Evolutionary conservation across 2,113 vertebrate species (phyloP).

Genomic region (Hemicordylus capensis): DNA sequence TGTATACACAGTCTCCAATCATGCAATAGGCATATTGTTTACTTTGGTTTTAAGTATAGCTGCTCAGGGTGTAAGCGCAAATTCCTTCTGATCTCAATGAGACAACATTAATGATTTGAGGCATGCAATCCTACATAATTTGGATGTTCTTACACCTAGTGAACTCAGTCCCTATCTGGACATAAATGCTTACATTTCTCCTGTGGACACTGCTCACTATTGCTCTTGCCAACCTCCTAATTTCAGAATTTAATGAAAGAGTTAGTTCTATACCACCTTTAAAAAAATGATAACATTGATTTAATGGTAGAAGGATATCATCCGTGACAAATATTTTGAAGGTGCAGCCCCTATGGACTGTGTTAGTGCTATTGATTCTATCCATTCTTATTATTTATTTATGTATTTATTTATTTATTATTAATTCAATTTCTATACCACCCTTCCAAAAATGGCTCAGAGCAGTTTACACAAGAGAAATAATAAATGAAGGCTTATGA

Average conservation of each 20-base stretch:
- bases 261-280: neutral
- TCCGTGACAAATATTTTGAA: conserved; percentile 24
- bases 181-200: neutral
- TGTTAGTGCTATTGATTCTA: neutral
- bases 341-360: neutral
- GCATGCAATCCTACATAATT: neutral
- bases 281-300: neutral
- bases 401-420: no score
- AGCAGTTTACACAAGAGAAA: no score
- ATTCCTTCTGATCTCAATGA: neutral
- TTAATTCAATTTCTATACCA: no score
- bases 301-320: neutral
- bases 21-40: no score
- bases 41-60: neutral
- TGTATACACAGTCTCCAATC: no score
- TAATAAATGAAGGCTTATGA: no score
- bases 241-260: neutral
- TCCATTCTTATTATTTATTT: no score
- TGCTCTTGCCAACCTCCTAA: neutral
- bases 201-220: neutral
- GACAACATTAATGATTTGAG: neutral
- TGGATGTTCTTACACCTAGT: neutral
- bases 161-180: neutral
- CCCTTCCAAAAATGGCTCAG: no score
- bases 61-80: neutral